A percentile compares a stretch with the other conserved stretches of the same genome.
phyloP scores from a whole-genome alignment of 2,888 invertebrate species.

The Thera britannica region DNA sequence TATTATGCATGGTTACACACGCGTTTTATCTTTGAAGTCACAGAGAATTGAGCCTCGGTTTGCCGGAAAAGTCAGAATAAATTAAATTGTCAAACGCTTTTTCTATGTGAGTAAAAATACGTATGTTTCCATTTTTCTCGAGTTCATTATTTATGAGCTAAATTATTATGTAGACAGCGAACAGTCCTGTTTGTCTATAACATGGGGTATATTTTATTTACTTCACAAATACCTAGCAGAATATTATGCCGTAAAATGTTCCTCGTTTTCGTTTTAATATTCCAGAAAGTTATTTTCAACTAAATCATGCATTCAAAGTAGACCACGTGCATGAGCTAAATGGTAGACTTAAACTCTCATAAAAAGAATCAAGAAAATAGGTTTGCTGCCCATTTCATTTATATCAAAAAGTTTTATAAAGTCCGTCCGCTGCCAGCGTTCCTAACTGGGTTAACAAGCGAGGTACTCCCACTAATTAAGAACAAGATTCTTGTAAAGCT shows the following conservation, averaged over 20 bases:
- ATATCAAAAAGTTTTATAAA: constrained; percentile 31
- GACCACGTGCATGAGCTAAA: not conserved
- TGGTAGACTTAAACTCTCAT: not conserved
- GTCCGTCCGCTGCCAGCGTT: constrained; percentile 46
- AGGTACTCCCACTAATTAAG: constrained; percentile 57
- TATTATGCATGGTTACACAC: constrained; percentile 33
- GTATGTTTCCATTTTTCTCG: constrained; percentile 26
- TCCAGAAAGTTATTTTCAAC: not conserved
- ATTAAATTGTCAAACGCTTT: constrained; percentile 36
- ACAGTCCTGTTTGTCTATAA: constrained; percentile 1
- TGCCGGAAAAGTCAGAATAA: constrained; percentile 35
- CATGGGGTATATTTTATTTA: not conserved
- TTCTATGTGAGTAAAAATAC: constrained; percentile 30
- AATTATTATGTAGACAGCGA: constrained; percentile 14
- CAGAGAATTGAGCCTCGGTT: constrained; percentile 24
- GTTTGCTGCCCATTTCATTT: constrained; percentile 28
- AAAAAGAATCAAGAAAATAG: not conserved
- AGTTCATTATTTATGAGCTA: constrained; percentile 9
- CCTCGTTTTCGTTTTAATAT: not conserved
- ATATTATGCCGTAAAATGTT: not conserved
- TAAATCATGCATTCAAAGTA: not conserved
- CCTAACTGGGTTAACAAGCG: constrained; percentile 67
- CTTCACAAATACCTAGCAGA: not conserved
- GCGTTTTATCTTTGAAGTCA: constrained; percentile 32
- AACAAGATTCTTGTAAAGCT: constrained; percentile 49